Evolutionary conservation across 2,113 vertebrate species (phyloP), one percentile per base, ranked within the genome.

Genomic region (Bubo blakistoni): DNA sequence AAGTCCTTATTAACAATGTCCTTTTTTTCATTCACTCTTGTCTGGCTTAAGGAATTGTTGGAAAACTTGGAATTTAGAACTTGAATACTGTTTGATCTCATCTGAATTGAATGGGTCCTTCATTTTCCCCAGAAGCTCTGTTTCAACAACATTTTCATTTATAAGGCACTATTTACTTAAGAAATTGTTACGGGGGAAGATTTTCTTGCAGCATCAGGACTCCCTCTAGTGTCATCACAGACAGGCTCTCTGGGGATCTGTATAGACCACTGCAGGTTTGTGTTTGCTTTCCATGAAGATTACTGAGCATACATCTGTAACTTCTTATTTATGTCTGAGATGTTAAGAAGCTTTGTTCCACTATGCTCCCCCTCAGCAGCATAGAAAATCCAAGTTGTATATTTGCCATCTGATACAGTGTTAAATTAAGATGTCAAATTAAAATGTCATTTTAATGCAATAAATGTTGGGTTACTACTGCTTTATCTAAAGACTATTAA

Each of bases 201-300:
- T 63, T 97, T 94, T 96, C 58, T 83, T 70, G 78, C 92, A 95
- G 97, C 72, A n/a, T 80, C 71, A 95, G 81, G 94, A 95, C 94
- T 97, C 98, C 98, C 98, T 96, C 98, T 95, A 97, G 97, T 78
- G 98, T 72, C 70, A 38, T 47, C 67, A 20, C 6, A 58, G 15
- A 2, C 22, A 78, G 12, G 44, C 21, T 47, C 54, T 46, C 46
- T 9, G 8, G 14, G 36, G 5, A 86, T 72, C 40, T 21, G 4
- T 32, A 59, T 1, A 34, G n/a, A 71, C 7, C 44, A 63, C 7
- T 3, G 22, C 26, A 81, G 24, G 9, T 70, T 80, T 49, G 11
- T 9, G n/a, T 49, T 34, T n/a, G 38, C 52, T 84, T 92, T 72
- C 1, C 14, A 15, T 0, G 11, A 49, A 81, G 20, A 80, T 36